Evolutionary conservation across 1,140 invertebrate genomes (phyloP).

Genomic region (Trinorchestia longiramus): DNA sequence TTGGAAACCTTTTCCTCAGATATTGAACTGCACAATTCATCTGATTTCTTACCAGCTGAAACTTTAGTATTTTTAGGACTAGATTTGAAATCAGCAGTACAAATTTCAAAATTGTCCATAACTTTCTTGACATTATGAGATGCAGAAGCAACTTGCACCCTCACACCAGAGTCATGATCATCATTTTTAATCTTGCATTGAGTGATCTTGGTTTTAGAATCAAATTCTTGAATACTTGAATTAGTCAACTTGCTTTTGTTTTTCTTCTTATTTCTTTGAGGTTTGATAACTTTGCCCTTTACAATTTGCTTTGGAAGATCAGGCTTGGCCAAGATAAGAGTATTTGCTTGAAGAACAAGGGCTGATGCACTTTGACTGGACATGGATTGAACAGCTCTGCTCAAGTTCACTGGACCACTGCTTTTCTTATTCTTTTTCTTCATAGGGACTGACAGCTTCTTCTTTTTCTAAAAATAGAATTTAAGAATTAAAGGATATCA

Average conservation of each 20-base stretch:
- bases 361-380: not conserved
- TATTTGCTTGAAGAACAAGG: not conserved
- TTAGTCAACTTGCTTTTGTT: not conserved
- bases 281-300: not conserved
- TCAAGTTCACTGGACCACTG: not conserved
- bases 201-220: not conserved
- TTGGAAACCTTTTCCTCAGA: not conserved
- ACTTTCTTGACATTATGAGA: not conserved
- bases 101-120: not conserved
- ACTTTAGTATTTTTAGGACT: not conserved
- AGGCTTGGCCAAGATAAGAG: not conserved
- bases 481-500: not conserved
- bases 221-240: not conserved
- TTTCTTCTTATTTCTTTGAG: not conserved
- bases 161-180: not conserved
- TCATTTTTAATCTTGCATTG: not conserved
- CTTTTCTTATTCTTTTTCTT: conserved; percentile 41
- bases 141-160: not conserved
- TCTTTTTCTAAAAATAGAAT: not conserved
- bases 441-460: conserved; percentile 27
- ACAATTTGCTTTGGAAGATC: not conserved
- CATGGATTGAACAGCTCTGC: not conserved
- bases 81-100: not conserved
- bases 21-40: not conserved
- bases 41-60: not conserved